A percentile compares a stretch with the other conserved stretches of the same genome.
Evolutionary conservation across 2,888 invertebrate genomes (phyloP).

Genomic region (Dioctria rufipes): DNA sequence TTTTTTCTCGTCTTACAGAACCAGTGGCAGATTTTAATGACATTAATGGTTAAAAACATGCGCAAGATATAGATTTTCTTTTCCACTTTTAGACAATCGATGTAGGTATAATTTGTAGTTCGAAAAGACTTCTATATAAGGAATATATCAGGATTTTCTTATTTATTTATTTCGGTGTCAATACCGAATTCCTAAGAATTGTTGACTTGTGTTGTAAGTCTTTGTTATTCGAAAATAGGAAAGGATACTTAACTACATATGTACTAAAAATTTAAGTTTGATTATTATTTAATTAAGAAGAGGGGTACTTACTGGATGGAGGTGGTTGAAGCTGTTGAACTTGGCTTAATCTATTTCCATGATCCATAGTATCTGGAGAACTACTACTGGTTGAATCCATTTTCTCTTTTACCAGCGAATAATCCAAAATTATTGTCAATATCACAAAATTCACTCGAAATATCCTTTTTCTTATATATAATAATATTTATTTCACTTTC

Average conservation of each 20-base stretch:
- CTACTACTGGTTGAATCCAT: constrained; percentile 67
- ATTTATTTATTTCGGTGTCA: too few species aligned
- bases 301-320: constrained; percentile 69
- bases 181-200: too few species aligned
- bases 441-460: background rate
- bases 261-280: background rate
- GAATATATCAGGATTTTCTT: too few species aligned
- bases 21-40: too few species aligned
- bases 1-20: too few species aligned
- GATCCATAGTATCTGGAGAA: constrained; percentile 68
- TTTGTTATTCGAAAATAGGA: background rate
- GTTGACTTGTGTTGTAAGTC: too few species aligned
- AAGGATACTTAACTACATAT: background rate
- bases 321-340: constrained; percentile 64
- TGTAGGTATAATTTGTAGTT: too few species aligned
- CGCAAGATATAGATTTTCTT: too few species aligned
- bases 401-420: background rate
- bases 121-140: too few species aligned
- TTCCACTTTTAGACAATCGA: too few species aligned
- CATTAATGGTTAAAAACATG: too few species aligned
- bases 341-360: constrained; percentile 66
- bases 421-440: background rate
- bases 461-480: background rate
- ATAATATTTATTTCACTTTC: background rate
- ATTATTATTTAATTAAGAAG: background rate